Base-by-base conservation (phyloP, 1,140 invertebrate species). In the Drosophila bocqueti region DNA sequence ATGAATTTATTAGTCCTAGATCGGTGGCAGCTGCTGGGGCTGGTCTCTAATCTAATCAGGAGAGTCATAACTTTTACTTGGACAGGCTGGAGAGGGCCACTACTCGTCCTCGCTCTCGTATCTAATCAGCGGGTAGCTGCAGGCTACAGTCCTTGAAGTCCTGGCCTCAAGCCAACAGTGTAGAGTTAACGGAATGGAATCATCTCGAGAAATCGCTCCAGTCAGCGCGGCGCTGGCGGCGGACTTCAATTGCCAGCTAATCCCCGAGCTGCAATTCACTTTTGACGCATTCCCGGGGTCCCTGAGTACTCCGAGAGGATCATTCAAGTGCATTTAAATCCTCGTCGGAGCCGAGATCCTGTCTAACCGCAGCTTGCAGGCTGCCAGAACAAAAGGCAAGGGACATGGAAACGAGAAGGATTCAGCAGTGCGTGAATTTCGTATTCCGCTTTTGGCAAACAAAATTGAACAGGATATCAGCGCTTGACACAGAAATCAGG, bases 301-400 rank as follows among this genome's bases (percentile, higher is more conserved):
- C 36, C 57, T 16, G 11, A 16, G 43, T 49, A 42, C 68, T 58
- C 78, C 1, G 24, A 62, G 72, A 81, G 81, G 77, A 64, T 89
- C 78, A 81, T 73, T 89, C 63, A 84, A 89, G 84, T 84, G 85
- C 85, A 90, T 89, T 84, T 90, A 81, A 84, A 90, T 84, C 80
- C 83, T 63, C 65, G 42, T 77, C 73, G 64, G 58, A 68, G 79
- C 71, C 58, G 71, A 50, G 66, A 71, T 81, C 49, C 63, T 60
- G 62, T 64, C 83, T 77, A 84, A 90, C 84, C 83, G 81, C 83
- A 87, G 65, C 66, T 73, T 73, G 55, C 42, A 46, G 36, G 24
- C 31, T 8, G 38, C 49, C 29, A 18, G 6, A 38, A 55, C 60
- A 52, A 62, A 36, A n/a, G 42, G 38, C 42, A 61, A 68, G n/a